Conservation (phyloP, 64 coral and sea anemone species). For the Dendronephthya gigantea region DNA sequence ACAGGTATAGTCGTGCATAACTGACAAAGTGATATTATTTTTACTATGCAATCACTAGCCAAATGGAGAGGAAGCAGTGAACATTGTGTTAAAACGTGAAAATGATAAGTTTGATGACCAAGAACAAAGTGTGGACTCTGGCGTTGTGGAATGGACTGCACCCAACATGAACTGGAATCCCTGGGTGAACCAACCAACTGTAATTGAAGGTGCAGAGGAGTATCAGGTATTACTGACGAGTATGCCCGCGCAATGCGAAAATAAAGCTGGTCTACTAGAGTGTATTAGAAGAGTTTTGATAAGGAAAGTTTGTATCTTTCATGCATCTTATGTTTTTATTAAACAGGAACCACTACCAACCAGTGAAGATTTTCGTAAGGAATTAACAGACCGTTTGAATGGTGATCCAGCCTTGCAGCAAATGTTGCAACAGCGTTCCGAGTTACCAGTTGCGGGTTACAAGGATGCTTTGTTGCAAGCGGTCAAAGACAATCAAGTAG, state of each 20-base stretch:
- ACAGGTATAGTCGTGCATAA: no score
- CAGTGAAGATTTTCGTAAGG: constrained; percentile 66
- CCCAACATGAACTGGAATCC: constrained; percentile 82
- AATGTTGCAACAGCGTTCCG: constrained; percentile 65
- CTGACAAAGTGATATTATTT: no score
- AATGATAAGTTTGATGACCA: constrained; percentile 70
- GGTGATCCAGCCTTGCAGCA: constrained; percentile 26
- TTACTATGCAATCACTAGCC: neutral
- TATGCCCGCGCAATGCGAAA: no score
- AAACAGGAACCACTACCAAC: constrained; percentile 35
- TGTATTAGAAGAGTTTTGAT: neutral
- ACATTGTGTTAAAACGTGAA: constrained; percentile 57
- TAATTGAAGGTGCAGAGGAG: constrained; percentile 81
- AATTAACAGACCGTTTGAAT: constrained; percentile 40
- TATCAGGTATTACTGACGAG: constrained; percentile 53
- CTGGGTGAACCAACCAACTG: constrained; percentile 75
- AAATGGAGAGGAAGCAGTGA: constrained; percentile 40
- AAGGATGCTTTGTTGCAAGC: constrained; percentile 48
- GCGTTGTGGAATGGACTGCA: constrained; percentile 70
- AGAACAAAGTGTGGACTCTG: constrained; percentile 29
- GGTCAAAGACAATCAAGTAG: constrained; percentile 54
- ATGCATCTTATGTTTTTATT: neutral
- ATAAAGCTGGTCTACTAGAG: neutral
- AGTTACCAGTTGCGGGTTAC: constrained; percentile 75
- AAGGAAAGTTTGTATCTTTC: neutral